phyloP scores from a whole-genome alignment of 1,140 invertebrate genomes.

The Anthonomus grandis region DNA sequence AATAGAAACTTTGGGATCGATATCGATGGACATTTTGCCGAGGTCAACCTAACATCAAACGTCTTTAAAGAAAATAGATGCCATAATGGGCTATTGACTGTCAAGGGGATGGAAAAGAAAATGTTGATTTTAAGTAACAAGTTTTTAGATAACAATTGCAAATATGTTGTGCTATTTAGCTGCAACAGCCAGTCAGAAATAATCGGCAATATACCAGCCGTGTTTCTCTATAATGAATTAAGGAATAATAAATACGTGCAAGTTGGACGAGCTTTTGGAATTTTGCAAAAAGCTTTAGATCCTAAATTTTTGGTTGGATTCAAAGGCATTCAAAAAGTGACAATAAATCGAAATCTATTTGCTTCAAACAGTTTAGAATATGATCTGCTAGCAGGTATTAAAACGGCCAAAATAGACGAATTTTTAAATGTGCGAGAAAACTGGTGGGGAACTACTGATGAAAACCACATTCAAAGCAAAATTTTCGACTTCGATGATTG shows the following conservation, averaged over 20 bases:
- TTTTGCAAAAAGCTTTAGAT: slow-evolving; percentile 50
- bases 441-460: slow-evolving; percentile 88
- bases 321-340: slow-evolving; percentile 91
- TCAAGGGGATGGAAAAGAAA: slow-evolving; percentile 96
- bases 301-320: slow-evolving; percentile 86
- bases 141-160: slow-evolving; percentile 78
- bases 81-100: slow-evolving; percentile 73
- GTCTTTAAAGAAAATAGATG: slow-evolving; percentile 84
- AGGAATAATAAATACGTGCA: slow-evolving; percentile 63
- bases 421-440: slow-evolving; percentile 87
- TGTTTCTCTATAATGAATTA: slow-evolving; percentile 77
- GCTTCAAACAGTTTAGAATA: slow-evolving; percentile 85
- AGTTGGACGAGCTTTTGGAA: slow-evolving; percentile 36
- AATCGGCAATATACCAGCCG: slow-evolving; percentile 74
- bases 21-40: slow-evolving; percentile 89
- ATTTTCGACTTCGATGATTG: slow-evolving; percentile 99
- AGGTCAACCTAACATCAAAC: slow-evolving; percentile 79
- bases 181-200: slow-evolving; percentile 93
- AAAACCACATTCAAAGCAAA: slow-evolving; percentile 68
- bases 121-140: slow-evolving; percentile 75
- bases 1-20: slow-evolving; percentile 84
- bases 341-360: slow-evolving; percentile 87
- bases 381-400: slow-evolving; percentile 88
- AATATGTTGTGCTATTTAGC: slow-evolving; percentile 85
- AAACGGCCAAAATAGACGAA: slow-evolving; percentile 83